phyloP scores from a whole-genome alignment of 1,140 invertebrate species.

The Melanaphis sacchari region DNA sequence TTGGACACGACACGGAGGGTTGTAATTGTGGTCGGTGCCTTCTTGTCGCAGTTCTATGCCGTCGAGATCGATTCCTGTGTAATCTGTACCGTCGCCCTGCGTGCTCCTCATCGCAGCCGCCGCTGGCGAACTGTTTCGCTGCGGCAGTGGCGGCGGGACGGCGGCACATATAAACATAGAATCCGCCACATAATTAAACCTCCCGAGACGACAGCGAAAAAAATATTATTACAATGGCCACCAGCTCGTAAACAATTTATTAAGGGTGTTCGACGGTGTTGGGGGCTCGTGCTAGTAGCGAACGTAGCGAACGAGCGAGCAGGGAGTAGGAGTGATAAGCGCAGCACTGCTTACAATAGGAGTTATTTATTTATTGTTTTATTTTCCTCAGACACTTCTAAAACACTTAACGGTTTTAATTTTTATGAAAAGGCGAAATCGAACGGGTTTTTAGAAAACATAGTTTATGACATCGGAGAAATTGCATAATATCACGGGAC shows the following conservation, averaged over 20 bases:
- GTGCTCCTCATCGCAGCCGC: background rate
- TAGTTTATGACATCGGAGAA: background rate
- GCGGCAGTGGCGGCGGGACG: background rate
- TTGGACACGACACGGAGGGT: background rate
- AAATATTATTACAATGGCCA: constrained; percentile 26
- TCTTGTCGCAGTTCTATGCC: constrained; percentile 51
- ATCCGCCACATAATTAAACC: constrained; percentile 11
- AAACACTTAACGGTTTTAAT: constrained; percentile 20
- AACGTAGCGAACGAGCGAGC: too few species aligned
- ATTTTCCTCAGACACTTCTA: background rate
- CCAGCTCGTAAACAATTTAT: constrained; percentile 25
- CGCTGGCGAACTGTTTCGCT: background rate
- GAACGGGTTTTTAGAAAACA: background rate
- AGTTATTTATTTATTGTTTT: constrained; percentile 23
- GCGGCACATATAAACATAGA: constrained; percentile 13
- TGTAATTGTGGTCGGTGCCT: constrained; percentile 50
- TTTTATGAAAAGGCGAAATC: background rate
- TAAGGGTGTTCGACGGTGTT: background rate
- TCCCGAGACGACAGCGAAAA: background rate
- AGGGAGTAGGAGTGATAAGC: background rate
- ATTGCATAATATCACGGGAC: background rate
- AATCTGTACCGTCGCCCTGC: constrained; percentile 46
- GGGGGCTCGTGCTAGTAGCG: background rate
- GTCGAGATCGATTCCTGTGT: constrained; percentile 48
- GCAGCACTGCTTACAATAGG: background rate